Percentiles rank a stretch among this genome's conserved stretches.
Conservation (phyloP, 1,140 invertebrate species). For the Apis florea region DNA sequence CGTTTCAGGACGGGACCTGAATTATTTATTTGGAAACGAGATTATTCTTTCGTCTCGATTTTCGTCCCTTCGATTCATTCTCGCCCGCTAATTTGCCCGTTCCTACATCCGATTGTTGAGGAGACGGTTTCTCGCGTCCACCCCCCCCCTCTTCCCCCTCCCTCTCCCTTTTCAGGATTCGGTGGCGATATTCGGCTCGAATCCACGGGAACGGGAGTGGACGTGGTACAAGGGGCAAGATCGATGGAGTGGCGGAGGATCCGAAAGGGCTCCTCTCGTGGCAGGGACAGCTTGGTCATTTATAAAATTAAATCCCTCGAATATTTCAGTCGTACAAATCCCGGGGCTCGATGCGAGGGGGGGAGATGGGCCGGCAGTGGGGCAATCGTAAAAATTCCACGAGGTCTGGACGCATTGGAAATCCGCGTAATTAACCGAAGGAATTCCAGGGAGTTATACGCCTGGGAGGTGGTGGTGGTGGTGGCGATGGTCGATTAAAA, state of each 20-base stretch:
- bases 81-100: slow-evolving; percentile 10
- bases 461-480: slow-evolving; percentile 32
- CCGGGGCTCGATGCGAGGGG: slow-evolving; percentile 9
- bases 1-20: slow-evolving; percentile 55
- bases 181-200: background rate
- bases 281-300: slow-evolving; percentile 67
- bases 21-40: slow-evolving; percentile 65
- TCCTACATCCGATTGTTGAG: too few species aligned
- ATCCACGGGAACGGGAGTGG: background rate
- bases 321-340: slow-evolving; percentile 70
- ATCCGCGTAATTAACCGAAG: slow-evolving; percentile 78
- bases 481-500: slow-evolving; percentile 72
- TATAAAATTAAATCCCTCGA: slow-evolving; percentile 71
- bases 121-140: too few species aligned
- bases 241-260: slow-evolving; percentile 54
- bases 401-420: slow-evolving; percentile 72
- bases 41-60: slow-evolving; percentile 33
- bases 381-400: slow-evolving; percentile 76
- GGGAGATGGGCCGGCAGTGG: slow-evolving; percentile 45
- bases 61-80: background rate
- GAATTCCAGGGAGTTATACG: slow-evolving; percentile 69
- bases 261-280: slow-evolving; percentile 35
- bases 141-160: too few species aligned
- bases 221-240: slow-evolving; percentile 45
- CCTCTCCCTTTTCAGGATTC: too few species aligned